Percentiles rank a stretch among this genome's conserved stretches.
phyloP scores from a whole-genome alignment of 2,797 vertebrate species.

The Synaphobranchus kaupii region DNA sequence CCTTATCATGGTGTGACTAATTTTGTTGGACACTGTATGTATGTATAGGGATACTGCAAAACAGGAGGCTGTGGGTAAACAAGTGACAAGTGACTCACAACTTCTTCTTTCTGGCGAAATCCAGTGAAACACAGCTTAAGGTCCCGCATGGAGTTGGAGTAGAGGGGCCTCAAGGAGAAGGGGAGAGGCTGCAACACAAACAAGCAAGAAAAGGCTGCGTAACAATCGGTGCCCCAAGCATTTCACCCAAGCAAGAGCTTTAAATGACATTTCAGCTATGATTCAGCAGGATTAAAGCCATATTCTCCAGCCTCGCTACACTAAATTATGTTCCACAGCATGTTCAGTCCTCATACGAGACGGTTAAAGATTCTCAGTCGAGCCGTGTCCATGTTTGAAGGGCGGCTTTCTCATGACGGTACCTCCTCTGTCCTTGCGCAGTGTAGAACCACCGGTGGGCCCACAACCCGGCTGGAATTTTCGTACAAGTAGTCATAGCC shows the following conservation, averaged over 20 bases:
- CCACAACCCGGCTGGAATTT: constrained; percentile 85
- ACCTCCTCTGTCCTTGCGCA: constrained; percentile 87
- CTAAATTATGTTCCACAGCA: neutral
- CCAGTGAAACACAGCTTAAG: constrained; percentile 94
- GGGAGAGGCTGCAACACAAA: constrained; percentile 78
- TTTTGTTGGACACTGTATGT: too few species aligned
- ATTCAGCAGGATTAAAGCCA: neutral
- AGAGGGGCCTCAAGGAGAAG: constrained; percentile 90
- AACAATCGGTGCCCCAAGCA: neutral
- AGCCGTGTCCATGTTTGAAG: neutral
- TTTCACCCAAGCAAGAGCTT: neutral
- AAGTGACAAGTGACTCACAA: constrained; percentile 77
- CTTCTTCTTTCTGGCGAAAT: constrained; percentile 92
- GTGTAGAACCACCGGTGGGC: constrained; percentile 85
- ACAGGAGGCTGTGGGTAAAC: neutral
- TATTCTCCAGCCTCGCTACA: neutral
- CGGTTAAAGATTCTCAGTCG: constrained; percentile 17
- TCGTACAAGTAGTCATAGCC: constrained; percentile 84
- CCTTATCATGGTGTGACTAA: too few species aligned
- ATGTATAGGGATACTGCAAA: neutral
- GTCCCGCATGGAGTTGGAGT: constrained; percentile 89
- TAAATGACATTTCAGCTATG: neutral
- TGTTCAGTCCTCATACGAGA: constrained; percentile 18
- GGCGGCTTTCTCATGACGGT: constrained; percentile 25
- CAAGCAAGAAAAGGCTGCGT: neutral